phyloP scores from a whole-genome alignment of 1,140 invertebrate genomes.

The Ditylenchus dipsaci region DNA sequence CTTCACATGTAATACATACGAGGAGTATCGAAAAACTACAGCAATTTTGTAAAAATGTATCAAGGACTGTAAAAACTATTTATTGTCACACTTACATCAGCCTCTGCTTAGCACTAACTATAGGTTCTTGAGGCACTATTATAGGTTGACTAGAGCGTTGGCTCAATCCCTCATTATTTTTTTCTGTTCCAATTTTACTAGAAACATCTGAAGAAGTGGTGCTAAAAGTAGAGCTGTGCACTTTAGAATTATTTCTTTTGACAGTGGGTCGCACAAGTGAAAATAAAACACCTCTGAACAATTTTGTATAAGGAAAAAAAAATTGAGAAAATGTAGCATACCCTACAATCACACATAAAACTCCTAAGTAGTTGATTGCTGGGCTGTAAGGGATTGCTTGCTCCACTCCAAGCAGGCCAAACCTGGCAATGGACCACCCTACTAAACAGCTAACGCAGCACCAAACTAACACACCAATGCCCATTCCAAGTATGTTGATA shows the following conservation, averaged over 20 bases:
- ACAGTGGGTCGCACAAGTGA: not conserved
- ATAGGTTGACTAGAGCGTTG: not conserved
- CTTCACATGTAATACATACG: too few species aligned
- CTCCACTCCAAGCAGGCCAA: slow-evolving; percentile 58
- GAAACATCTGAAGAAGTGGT: not conserved
- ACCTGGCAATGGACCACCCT: slow-evolving; percentile 60
- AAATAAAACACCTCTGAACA: slow-evolving; percentile 31
- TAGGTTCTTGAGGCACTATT: not conserved
- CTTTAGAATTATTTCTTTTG: too few species aligned
- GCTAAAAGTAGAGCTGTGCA: not conserved
- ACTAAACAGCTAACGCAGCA: slow-evolving; percentile 34
- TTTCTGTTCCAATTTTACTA: not conserved
- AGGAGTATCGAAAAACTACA: too few species aligned
- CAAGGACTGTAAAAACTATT: too few species aligned
- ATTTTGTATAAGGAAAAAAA: not conserved
- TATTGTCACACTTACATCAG: too few species aligned
- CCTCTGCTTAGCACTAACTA: too few species aligned
- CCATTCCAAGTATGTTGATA: slow-evolving; percentile 33
- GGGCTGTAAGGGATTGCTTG: slow-evolving; percentile 44
- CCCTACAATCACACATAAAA: slow-evolving; percentile 57
- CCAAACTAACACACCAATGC: slow-evolving; percentile 44
- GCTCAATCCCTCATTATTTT: not conserved
- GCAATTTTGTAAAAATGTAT: too few species aligned
- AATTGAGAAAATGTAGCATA: slow-evolving; percentile 29
- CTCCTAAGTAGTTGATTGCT: slow-evolving; percentile 58